phyloP scores from a whole-genome alignment of 2,888 invertebrate genomes.

The Phytoseiulus persimilis region DNA sequence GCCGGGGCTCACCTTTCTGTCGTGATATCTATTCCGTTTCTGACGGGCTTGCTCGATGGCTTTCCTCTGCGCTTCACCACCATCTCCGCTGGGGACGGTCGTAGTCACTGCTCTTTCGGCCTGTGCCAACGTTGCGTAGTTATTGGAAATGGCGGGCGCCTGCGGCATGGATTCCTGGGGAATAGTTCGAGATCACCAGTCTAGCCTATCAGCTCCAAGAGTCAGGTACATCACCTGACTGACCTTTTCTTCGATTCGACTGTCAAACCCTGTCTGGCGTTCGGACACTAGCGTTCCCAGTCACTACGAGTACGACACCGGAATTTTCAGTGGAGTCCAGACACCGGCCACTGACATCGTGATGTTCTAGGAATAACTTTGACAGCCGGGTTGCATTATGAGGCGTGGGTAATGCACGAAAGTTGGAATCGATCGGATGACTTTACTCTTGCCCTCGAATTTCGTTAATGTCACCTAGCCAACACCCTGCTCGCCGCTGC shows the following conservation, averaged over 20 bases:
- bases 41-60: constrained; percentile 17
- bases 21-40: constrained; percentile 19
- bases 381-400: neutral
- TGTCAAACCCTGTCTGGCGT: too few relatives aligned
- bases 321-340: neutral
- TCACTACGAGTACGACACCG: too few relatives aligned
- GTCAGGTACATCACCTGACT: too few relatives aligned
- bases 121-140: constrained; percentile 16
- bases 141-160: neutral
- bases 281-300: too few relatives aligned
- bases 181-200: neutral
- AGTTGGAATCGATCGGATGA: neutral
- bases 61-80: neutral
- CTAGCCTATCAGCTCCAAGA: neutral
- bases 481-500: neutral
- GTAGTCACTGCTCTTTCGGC: neutral
- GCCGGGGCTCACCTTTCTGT: constrained; percentile 18
- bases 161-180: neutral
- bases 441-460: neutral
- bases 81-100: neutral
- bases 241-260: too few relatives aligned
- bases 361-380: neutral
- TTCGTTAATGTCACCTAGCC: neutral
- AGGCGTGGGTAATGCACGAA: neutral
- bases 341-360: neutral